A percentile compares a stretch with the other conserved stretches of the same genome.
Conservation (phyloP, 2,888 invertebrate species). For the Reticulitermes lucifugus region DNA sequence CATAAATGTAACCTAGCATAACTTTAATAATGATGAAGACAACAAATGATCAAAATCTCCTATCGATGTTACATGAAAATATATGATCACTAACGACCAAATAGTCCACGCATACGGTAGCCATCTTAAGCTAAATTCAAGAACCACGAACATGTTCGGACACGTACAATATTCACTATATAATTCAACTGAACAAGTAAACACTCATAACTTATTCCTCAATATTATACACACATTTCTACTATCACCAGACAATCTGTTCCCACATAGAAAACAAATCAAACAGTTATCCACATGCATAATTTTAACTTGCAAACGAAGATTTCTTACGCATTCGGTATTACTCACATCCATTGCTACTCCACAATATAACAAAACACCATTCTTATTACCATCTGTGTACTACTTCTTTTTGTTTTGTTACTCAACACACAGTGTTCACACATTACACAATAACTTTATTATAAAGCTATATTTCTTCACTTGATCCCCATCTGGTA, state of each 20-base stretch:
- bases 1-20: not conserved
- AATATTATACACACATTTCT: not conserved
- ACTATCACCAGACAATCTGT: not conserved
- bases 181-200: not conserved
- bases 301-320: not conserved
- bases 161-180: not conserved
- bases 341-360: not conserved
- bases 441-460: not conserved
- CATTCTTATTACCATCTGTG: not conserved
- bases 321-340: not conserved
- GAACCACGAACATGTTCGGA: not conserved
- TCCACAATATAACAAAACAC: not conserved
- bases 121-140: slow-evolving; percentile 37
- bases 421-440: not conserved
- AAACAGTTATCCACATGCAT: not conserved
- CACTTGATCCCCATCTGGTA: too few species aligned
- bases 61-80: not conserved
- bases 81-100: slow-evolving; percentile 14
- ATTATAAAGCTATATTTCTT: not conserved
- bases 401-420: not conserved
- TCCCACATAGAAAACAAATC: not conserved
- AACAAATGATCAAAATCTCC: not conserved
- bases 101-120: slow-evolving; percentile 15
- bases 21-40: not conserved
- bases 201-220: not conserved